Evolutionary conservation across 2,113 vertebrate species (phyloP).

Genomic region (Macaca nemestrina): DNA sequence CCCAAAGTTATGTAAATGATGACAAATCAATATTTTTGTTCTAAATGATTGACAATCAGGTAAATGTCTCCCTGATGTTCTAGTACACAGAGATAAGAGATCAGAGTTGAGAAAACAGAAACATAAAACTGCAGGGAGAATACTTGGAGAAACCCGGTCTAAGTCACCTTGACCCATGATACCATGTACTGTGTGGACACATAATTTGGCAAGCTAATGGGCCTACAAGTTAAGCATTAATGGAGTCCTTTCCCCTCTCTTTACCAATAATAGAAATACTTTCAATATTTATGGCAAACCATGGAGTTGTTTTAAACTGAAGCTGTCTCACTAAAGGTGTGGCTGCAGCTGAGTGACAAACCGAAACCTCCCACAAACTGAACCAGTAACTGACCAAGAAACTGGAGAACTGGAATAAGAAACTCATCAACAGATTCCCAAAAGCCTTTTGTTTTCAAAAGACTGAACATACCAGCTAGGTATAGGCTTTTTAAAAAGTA

Average conservation of each 20-base stretch:
- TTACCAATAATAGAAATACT: not conserved
- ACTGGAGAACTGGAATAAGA: not conserved
- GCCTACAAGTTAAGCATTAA: constrained; percentile 61
- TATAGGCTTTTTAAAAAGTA: not conserved
- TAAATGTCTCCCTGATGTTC: not conserved
- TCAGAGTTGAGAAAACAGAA: constrained; percentile 28
- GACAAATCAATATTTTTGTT: not conserved
- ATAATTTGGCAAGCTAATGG: constrained; percentile 1
- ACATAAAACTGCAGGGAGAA: not conserved
- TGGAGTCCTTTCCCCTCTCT: constrained; percentile 5
- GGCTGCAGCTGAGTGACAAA: not conserved
- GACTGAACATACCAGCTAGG: not conserved
- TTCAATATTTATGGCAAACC: not conserved
- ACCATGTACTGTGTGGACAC: not conserved
- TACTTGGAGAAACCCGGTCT: not conserved
- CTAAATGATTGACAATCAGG: not conserved
- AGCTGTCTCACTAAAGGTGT: not conserved
- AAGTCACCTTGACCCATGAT: not conserved
- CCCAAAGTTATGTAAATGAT: not conserved
- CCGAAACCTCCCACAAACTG: not conserved
- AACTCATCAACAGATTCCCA: not conserved
- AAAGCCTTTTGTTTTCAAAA: not conserved
- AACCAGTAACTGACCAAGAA: not conserved
- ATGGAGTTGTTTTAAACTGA: not conserved
- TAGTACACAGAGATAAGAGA: not conserved